Percentiles rank a stretch among this genome's conserved stretches.
Conservation (phyloP, 92 coral and sea anemone species). For the Pocillopora meandrina region DNA sequence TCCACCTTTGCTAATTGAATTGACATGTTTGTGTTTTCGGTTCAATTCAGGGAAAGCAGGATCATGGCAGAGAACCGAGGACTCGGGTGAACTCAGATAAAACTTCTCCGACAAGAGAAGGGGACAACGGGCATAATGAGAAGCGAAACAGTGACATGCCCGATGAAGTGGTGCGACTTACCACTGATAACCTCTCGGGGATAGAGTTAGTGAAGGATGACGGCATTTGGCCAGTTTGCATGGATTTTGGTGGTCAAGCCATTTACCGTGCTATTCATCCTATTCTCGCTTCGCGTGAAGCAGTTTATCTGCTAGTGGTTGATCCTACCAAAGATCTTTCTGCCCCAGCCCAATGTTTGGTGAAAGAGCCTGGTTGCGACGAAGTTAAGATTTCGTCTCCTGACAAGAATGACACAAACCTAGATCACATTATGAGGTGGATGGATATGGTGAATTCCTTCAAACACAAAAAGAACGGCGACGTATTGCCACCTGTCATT, state of each 20-base stretch:
- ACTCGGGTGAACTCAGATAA: not conserved
- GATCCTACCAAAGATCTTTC: not conserved
- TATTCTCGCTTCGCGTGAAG: not conserved
- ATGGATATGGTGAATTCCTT: slow-evolving; percentile 5
- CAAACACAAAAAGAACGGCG: not conserved
- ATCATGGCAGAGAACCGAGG: too few relatives aligned
- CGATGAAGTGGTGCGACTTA: not conserved
- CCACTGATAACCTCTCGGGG: not conserved
- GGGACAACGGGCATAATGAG: not conserved
- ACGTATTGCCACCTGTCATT: slow-evolving; percentile 14
- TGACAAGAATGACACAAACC: not conserved
- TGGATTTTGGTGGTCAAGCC: slow-evolving; percentile 20
- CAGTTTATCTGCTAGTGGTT: not conserved
- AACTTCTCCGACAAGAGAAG: not conserved
- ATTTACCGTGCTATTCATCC: slow-evolving; percentile 19
- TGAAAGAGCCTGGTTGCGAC: not conserved
- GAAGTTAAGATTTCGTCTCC: not conserved
- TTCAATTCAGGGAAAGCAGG: too few relatives aligned
- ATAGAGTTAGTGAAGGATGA: not conserved
- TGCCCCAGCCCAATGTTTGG: not conserved
- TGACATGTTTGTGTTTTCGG: too few relatives aligned
- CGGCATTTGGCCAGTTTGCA: slow-evolving; percentile 2
- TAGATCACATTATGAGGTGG: slow-evolving; percentile 23
- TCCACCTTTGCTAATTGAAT: too few relatives aligned
- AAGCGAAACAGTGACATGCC: not conserved